A percentile compares a stretch with the other conserved stretches of the same genome.
These are phyloP conservation scores for Perca fluviatilis DNA, from an alignment of 2,113 vertebrate species.

Conservation along the genomic window DNA sequence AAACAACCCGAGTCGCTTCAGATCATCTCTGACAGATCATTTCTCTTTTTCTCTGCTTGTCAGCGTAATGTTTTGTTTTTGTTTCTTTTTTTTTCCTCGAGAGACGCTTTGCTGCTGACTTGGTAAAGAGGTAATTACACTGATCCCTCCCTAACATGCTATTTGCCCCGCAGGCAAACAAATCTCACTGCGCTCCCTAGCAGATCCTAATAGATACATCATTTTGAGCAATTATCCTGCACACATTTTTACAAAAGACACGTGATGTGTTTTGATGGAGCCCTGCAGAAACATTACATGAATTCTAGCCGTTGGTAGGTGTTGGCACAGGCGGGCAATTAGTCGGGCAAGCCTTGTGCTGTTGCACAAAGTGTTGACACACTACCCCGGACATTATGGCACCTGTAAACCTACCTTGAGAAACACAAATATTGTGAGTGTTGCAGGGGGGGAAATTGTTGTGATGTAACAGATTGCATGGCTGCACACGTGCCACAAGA, in stretches of 20 bases:
- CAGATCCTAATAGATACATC: conserved; percentile 67
- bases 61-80: conserved; percentile 50
- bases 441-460: conserved; percentile 26
- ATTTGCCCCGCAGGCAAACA: conserved; percentile 71
- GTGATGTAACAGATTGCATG: conserved; percentile 64
- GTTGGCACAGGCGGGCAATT: conserved; percentile 54
- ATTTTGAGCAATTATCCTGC: conserved; percentile 69
- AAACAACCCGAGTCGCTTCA: conserved; percentile 28
- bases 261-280: conserved; percentile 64
- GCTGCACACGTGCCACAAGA: conserved; percentile 21
- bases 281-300: conserved; percentile 39
- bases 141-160: conserved; percentile 70
- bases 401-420: conserved; percentile 54
- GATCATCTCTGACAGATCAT: conserved; percentile 27
- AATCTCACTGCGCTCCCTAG: conserved; percentile 49
- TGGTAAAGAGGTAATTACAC: conserved; percentile 41
- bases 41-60: conserved; percentile 39
- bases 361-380: conserved; percentile 70
- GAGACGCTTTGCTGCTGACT: background rate
- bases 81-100: background rate
- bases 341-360: conserved; percentile 58
- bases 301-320: conserved; percentile 52
- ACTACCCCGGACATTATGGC: conserved; percentile 36
- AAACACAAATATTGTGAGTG: conserved; percentile 62
- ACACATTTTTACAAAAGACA: conserved; percentile 35